phyloP scores from a whole-genome alignment of 23 tunicate species.

The Clavelina lepadiformis region DNA sequence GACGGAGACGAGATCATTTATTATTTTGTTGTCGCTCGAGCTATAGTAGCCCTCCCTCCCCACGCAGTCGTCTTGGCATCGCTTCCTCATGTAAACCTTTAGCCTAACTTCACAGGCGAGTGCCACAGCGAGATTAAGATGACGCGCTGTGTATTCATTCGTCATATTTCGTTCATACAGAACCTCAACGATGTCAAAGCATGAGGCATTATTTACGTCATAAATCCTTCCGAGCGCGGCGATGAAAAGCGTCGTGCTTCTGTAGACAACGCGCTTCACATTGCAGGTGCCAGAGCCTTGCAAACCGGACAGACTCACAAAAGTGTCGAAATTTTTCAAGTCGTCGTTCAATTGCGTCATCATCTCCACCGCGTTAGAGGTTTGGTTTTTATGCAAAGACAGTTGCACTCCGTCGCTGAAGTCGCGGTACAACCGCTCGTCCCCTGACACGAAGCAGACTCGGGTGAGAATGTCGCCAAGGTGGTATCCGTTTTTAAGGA shows the following conservation, averaged over 20 bases:
- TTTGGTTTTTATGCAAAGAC: not conserved
- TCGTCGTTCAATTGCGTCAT: not conserved
- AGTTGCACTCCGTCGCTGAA: not conserved
- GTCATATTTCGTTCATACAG: not conserved
- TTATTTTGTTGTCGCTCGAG: no score
- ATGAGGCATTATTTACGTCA: not conserved
- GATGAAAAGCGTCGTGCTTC: slow-evolving; percentile 13
- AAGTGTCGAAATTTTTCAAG: not conserved
- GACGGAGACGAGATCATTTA: no score
- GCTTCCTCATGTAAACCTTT: not conserved
- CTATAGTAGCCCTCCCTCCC: no score
- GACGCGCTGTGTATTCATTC: not conserved
- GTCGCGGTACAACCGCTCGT: slow-evolving; percentile 8
- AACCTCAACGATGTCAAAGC: slow-evolving; percentile 6
- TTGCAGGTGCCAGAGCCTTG: not conserved
- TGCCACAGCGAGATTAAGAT: slow-evolving; percentile 14
- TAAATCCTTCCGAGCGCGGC: slow-evolving; percentile 16
- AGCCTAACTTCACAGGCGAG: slow-evolving; percentile 19
- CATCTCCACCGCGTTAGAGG: not conserved
- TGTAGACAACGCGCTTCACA: slow-evolving; percentile 10
- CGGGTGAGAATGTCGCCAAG: slow-evolving; percentile 13
- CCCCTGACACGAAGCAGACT: slow-evolving; percentile 30
- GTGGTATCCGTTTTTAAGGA: slow-evolving; percentile 2
- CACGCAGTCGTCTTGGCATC: slow-evolving; percentile 5
- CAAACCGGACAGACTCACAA: not conserved